Base-by-base conservation (phyloP, 1,140 invertebrate genomes). In the Drosophila micromelanica region DNA sequence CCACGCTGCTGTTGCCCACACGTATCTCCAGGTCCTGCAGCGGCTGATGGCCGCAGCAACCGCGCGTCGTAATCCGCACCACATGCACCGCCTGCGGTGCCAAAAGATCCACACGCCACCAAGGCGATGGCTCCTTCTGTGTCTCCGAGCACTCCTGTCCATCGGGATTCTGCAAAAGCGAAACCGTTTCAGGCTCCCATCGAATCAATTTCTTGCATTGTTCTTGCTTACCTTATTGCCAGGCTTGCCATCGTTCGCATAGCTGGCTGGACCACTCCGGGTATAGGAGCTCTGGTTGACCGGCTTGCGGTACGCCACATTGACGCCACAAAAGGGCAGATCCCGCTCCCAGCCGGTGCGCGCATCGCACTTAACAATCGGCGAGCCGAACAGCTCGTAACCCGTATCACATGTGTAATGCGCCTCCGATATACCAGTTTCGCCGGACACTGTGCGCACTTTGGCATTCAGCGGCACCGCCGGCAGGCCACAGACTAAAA, bases 71-170 rank as follows among this genome's bases (percentile, higher is more conserved):
- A 9, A 98, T 95, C 61, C 96, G 92, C 8, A 98, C 96, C 7
- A 97, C 96, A 84, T 96, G 95, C 37, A 98, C 95, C 8, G 97
- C 94, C 89, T 98, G 97, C 9, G 97, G 94, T 43, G 95, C 93
- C 5, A 98, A 93, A 11, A 98, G 93, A 91, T 98, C 96, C 0
- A 98, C 97, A 68, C 95, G 95, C 97, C 97, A 98, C 97, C 97
- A 98, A 0, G 97, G 97, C 9, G 96, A 97, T 0, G 95, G 94
- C 86, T 98, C 97, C 55, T 95, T 95, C 78, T 96, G 95, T 0
- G 97, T 98, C 92, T 98, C 97, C 0, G 97, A 97, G 91, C 97
- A 98, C 64, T 96, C 93, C 82, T 96, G 96, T 1, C 96, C 96
- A 81, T 98, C 97, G 80, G 98, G 97, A 56, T 97, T 95, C 96